phyloP scores from a whole-genome alignment of 92 coral and sea anemone genomes.

The Zoanthus gigantus region DNA sequence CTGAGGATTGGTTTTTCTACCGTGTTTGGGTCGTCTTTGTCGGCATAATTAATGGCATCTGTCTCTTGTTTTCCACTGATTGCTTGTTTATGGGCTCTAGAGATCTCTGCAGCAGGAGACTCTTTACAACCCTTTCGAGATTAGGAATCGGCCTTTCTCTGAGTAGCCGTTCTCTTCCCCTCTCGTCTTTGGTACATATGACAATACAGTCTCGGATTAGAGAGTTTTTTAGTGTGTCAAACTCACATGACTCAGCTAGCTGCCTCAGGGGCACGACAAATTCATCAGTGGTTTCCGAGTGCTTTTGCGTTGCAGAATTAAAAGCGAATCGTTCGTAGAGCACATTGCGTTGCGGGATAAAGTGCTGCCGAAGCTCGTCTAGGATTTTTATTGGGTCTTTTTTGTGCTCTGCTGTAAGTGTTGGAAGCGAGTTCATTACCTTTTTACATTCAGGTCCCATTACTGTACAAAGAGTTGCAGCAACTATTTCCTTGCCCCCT shows the following conservation, averaged over 20 bases:
- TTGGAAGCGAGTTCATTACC: slow-evolving; percentile 51
- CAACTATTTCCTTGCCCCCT: slow-evolving; percentile 22
- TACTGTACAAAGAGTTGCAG: slow-evolving; percentile 42
- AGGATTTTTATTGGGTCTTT: slow-evolving; percentile 49
- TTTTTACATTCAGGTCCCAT: slow-evolving; percentile 45
- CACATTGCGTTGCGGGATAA: slow-evolving; percentile 57
- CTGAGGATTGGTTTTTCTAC: neutral
- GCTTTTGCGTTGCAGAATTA: slow-evolving; percentile 53
- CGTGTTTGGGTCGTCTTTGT: neutral
- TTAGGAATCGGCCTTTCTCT: slow-evolving; percentile 45
- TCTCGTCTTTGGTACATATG: slow-evolving; percentile 54
- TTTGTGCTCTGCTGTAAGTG: slow-evolving; percentile 49
- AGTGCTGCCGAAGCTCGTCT: slow-evolving; percentile 50
- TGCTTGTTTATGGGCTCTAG: too few species aligned
- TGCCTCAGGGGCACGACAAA: slow-evolving; percentile 42
- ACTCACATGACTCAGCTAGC: slow-evolving; percentile 53
- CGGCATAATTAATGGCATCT: neutral
- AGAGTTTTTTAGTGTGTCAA: slow-evolving; percentile 43
- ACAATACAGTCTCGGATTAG: slow-evolving; percentile 51
- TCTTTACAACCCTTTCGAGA: slow-evolving; percentile 40
- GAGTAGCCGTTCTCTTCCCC: slow-evolving; percentile 53
- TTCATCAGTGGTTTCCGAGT: slow-evolving; percentile 47
- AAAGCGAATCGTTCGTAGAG: slow-evolving; percentile 39
- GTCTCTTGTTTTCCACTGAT: neutral
- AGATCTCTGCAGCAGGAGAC: neutral